Evolutionary conservation across 2,113 vertebrate species (phyloP).

Genomic region (Reinhardtius hippoglossoides): DNA sequence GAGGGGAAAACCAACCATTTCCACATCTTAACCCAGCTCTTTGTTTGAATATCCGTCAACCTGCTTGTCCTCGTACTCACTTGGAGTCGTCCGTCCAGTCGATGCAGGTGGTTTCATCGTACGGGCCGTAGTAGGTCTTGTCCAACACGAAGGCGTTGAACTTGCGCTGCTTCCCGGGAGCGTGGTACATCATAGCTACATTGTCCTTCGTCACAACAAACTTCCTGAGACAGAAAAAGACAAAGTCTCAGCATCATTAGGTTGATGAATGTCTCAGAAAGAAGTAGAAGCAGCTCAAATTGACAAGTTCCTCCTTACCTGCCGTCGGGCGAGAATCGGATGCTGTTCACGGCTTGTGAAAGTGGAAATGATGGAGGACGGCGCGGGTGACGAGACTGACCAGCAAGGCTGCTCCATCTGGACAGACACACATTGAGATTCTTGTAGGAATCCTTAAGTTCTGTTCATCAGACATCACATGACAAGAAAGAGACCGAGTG

Average conservation of each 20-base stretch:
- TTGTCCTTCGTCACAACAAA: conserved; percentile 95
- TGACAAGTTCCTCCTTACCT: conserved; percentile 77
- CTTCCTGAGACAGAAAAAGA: conserved; percentile 78
- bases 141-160: conserved; percentile 96
- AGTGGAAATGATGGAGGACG: conserved; percentile 91
- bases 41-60: neutral
- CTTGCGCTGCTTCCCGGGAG: conserved; percentile 91
- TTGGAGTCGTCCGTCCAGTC: conserved; percentile 97
- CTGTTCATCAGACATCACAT: neutral
- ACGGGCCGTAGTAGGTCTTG: conserved; percentile 95
- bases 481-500: too few species aligned
- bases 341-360: conserved; percentile 91
- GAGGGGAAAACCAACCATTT: neutral
- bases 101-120: conserved; percentile 96
- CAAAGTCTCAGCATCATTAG: neutral
- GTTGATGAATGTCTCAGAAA: neutral
- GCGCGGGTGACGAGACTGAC: conserved; percentile 89
- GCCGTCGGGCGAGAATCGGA: conserved; percentile 95
- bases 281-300: conserved; percentile 1
- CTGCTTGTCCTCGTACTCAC: conserved; percentile 74
- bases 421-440: neutral
- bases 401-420: conserved; percentile 91
- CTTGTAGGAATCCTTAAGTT: neutral
- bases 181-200: conserved; percentile 92
- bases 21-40: neutral